phyloP scores from a whole-genome alignment of 2,797 vertebrate species.

The Peromyscus attwateri region DNA sequence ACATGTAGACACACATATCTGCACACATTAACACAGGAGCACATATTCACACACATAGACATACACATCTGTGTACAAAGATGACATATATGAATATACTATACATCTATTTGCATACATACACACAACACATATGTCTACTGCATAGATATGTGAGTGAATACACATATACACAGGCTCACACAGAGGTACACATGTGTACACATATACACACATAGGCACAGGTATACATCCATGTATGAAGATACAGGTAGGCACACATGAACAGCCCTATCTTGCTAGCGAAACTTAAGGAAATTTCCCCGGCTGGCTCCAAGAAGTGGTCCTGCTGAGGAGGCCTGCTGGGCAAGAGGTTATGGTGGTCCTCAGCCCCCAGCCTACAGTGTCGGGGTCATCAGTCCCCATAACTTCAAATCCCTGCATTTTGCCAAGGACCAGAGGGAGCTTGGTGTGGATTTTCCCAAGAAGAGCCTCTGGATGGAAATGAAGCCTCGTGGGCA shows the following conservation, averaged over 20 bases:
- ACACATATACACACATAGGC: neutral
- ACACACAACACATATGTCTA: neutral
- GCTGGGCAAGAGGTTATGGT: neutral
- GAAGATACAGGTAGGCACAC: too few species aligned
- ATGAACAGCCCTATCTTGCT: neutral
- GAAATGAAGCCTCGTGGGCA: neutral
- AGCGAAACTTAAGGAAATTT: neutral
- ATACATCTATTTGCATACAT: neutral
- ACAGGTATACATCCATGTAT: neutral
- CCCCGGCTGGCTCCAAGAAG: neutral
- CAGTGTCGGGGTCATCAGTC: neutral
- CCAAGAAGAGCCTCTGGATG: neutral
- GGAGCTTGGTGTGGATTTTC: neutral
- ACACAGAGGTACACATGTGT: neutral
- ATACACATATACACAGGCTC: neutral
- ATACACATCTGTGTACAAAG: neutral
- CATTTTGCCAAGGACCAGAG: neutral
- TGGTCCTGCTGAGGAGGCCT: neutral
- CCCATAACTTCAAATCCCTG: neutral
- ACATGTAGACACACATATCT: neutral
- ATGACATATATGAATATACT: neutral
- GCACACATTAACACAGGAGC: neutral
- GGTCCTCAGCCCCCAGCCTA: neutral
- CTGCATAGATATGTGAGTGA: neutral
- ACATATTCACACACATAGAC: neutral